Evolutionary conservation across 2,888 invertebrate genomes (phyloP).

Genomic region (Embidobia sp.): DNA sequence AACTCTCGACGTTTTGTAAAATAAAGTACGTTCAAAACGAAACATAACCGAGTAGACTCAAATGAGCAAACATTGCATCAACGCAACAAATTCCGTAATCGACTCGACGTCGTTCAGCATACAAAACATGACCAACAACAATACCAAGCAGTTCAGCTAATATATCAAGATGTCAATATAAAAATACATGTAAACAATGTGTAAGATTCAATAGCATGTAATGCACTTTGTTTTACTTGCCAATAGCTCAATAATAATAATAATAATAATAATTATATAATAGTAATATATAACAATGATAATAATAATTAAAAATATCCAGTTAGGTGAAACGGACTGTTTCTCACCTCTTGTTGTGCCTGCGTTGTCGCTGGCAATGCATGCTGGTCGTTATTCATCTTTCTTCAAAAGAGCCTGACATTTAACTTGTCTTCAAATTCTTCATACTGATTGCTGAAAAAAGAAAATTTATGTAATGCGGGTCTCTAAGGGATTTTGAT

Average conservation of each 20-base stretch:
- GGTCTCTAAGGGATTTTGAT: too few relatives aligned
- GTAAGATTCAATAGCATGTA: slow-evolving; percentile 32
- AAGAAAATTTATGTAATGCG: slow-evolving; percentile 57
- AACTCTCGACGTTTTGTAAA: background rate
- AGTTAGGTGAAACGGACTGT: slow-evolving; percentile 14
- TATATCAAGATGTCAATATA: slow-evolving; percentile 23
- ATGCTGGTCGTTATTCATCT: slow-evolving; percentile 82
- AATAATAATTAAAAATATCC: slow-evolving; percentile 12
- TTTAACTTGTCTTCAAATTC: slow-evolving; percentile 72
- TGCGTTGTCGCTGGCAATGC: slow-evolving; percentile 81
- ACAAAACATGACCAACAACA: slow-evolving; percentile 38
- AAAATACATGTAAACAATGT: slow-evolving; percentile 35
- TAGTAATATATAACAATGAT: slow-evolving; percentile 8
- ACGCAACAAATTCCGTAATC: too few relatives aligned
- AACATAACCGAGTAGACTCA: background rate
- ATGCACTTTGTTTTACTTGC: slow-evolving; percentile 31
- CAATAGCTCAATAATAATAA: slow-evolving; percentile 20
- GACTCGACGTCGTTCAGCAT: slow-evolving; percentile 8
- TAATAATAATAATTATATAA: slow-evolving; percentile 4
- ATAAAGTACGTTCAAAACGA: background rate
- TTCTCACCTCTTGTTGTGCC: slow-evolving; percentile 81
- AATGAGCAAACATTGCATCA: background rate
- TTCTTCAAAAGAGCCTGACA: slow-evolving; percentile 75
- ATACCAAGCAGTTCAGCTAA: slow-evolving; percentile 57
- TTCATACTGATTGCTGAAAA: slow-evolving; percentile 75